phyloP scores from a whole-genome alignment of 2,113 vertebrate genomes.

The Syrmaticus mikado region DNA sequence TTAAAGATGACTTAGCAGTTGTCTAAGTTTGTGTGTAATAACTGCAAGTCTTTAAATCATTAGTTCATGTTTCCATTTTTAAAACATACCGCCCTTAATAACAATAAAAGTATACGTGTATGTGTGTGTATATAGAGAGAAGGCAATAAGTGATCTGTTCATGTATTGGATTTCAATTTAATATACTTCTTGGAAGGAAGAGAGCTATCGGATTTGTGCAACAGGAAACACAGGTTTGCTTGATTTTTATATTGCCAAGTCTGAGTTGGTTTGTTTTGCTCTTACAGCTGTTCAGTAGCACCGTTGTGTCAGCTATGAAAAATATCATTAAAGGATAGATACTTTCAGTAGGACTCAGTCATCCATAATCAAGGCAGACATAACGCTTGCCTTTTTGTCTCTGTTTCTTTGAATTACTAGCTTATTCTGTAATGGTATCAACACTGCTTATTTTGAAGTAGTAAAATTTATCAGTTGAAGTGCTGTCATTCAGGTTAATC shows the following conservation, averaged over 20 bases:
- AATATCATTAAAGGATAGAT: background rate
- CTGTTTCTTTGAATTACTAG: background rate
- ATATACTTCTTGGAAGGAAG: background rate
- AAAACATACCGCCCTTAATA: background rate
- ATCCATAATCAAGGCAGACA: background rate
- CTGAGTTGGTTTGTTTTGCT: too few relatives aligned
- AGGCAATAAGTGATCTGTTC: background rate
- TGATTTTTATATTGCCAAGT: background rate
- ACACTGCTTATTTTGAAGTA: background rate
- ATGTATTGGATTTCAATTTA: background rate
- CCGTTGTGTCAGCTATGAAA: background rate
- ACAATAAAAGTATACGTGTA: background rate
- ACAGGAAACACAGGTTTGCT: background rate
- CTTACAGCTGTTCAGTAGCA: background rate
- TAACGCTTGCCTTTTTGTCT: background rate
- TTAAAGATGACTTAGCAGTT: background rate
- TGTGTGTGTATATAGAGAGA: background rate
- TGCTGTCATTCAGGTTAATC: background rate
- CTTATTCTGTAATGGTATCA: background rate
- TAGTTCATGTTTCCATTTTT: background rate
- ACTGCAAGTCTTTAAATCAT: background rate
- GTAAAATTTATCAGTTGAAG: background rate
- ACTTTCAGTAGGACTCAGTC: background rate
- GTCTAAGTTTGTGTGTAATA: background rate
- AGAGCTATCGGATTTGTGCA: background rate